A percentile compares a stretch with the other conserved stretches of the same genome.
Conservation (phyloP, 1,140 invertebrate genomes). For the Homarus americanus region DNA sequence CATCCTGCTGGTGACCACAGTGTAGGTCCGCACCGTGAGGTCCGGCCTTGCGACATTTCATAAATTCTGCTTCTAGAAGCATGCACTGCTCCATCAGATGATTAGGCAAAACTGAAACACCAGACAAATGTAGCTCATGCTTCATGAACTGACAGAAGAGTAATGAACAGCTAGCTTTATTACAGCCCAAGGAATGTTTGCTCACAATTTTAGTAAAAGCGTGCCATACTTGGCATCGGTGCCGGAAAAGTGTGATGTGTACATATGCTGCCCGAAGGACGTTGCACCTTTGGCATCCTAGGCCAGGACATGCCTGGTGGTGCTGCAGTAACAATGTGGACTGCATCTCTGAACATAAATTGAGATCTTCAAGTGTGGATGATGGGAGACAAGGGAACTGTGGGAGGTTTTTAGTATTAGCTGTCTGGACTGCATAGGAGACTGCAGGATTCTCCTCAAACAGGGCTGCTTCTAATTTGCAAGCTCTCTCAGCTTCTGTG, state of each 20-base stretch:
- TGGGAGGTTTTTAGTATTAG: too few relatives aligned
- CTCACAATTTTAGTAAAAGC: background rate
- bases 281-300: background rate
- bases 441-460: conserved; percentile 18
- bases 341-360: background rate
- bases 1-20: background rate
- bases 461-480: conserved; percentile 1
- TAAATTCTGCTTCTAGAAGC: background rate
- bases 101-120: background rate
- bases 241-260: conserved; percentile 25
- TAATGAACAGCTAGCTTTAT: background rate
- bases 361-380: background rate
- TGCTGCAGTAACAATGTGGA: conserved; percentile 2
- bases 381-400: background rate
- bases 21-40: background rate
- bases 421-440: too few relatives aligned
- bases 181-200: background rate
- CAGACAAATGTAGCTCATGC: conserved; percentile 10
- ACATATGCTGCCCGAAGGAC: conserved; percentile 17
- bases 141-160: conserved; percentile 20
- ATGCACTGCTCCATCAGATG: background rate
- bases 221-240: conserved; percentile 24
- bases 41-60: background rate
- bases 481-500: background rate
- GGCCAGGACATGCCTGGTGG: conserved; percentile 17